Percentiles rank a stretch among this genome's conserved stretches.
Evolutionary conservation across 2,888 invertebrate genomes (phyloP).

Genomic region (Ormyrus rosae): DNA sequence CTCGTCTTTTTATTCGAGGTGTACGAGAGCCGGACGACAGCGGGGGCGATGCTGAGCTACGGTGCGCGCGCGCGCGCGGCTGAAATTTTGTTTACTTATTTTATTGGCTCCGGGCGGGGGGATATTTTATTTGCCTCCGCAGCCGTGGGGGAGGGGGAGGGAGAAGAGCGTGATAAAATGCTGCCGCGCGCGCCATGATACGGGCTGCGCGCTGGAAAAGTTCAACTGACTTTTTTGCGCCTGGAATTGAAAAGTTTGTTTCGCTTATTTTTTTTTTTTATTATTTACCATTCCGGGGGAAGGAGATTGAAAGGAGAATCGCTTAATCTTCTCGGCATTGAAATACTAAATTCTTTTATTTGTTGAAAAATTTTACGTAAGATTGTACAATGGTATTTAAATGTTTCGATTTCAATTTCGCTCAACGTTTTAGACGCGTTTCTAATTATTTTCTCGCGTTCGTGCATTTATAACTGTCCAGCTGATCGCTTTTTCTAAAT

Average conservation of each 20-base stretch:
- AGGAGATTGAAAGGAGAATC: neutral
- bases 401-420: too few species aligned
- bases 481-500: too few species aligned
- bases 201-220: neutral
- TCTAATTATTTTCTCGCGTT: too few species aligned
- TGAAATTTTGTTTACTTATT: slow-evolving; percentile 15
- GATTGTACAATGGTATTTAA: too few species aligned
- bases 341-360: too few species aligned
- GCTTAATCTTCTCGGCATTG: too few species aligned
- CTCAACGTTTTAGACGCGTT: too few species aligned
- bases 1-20: neutral
- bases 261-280: neutral
- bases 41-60: too few species aligned
- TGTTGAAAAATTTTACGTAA: too few species aligned
- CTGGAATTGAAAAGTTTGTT: neutral
- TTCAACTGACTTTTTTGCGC: neutral
- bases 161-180: neutral
- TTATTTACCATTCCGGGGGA: neutral
- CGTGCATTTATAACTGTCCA: too few species aligned
- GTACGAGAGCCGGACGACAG: neutral
- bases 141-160: neutral
- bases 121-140: neutral
- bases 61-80: too few species aligned
- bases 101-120: neutral
- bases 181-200: neutral